phyloP scores from a whole-genome alignment of 2,797 vertebrate species.

The Anolis apletophallus region DNA sequence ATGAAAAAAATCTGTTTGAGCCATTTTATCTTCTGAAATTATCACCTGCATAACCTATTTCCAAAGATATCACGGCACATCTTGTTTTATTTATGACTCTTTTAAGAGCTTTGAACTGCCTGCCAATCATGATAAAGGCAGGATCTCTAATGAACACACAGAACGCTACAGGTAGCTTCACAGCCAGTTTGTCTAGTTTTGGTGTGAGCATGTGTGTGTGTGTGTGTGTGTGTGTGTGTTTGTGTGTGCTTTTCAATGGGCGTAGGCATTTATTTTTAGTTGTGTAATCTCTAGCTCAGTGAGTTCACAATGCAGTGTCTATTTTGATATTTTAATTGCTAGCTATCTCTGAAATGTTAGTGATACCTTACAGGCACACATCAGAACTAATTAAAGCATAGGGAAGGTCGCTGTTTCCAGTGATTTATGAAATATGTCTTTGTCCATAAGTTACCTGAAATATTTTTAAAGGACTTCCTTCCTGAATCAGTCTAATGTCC shows the following conservation, averaged over 20 bases:
- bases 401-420: rapidly evolving
- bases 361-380: slow-evolving; percentile 14
- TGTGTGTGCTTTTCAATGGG: slow-evolving; percentile 80
- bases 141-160: slow-evolving; percentile 78
- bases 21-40: slow-evolving; percentile 67
- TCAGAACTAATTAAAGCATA: slow-evolving; percentile 16
- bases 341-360: slow-evolving; percentile 58
- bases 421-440: background rate
- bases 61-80: slow-evolving; percentile 71
- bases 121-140: slow-evolving; percentile 82
- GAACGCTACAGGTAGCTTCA: slow-evolving; percentile 76
- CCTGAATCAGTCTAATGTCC: background rate
- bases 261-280: slow-evolving; percentile 81
- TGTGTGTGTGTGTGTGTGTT: slow-evolving; percentile 45
- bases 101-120: slow-evolving; percentile 78
- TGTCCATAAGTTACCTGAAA: background rate
- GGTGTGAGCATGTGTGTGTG: slow-evolving; percentile 70
- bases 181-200: slow-evolving; percentile 82
- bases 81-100: slow-evolving; percentile 76
- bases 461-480: background rate
- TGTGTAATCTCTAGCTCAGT: slow-evolving; percentile 79
- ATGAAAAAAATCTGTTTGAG: slow-evolving; percentile 51
- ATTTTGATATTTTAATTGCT: slow-evolving; percentile 72
- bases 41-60: slow-evolving; percentile 73
- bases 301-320: slow-evolving; percentile 66